phyloP scores from a whole-genome alignment of 2,797 vertebrate genomes.

The Pempheris klunzingeri region DNA sequence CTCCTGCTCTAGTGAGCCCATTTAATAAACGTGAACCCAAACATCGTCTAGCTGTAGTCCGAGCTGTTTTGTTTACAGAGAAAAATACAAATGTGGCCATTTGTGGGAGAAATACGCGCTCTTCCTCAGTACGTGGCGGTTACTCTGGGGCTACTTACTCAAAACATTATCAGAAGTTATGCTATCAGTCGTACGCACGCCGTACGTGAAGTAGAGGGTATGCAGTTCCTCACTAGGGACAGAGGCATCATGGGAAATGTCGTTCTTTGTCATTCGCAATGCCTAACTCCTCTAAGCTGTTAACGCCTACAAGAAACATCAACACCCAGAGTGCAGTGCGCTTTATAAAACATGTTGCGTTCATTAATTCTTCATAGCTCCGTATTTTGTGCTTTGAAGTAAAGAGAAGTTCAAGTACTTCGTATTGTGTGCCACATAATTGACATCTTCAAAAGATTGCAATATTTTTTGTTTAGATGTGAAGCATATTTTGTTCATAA shows the following conservation, averaged over 20 bases:
- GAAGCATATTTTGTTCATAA: not conserved
- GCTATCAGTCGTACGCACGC: slow-evolving; percentile 37
- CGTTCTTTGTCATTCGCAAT: slow-evolving; percentile 34
- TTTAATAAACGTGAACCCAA: slow-evolving; percentile 51
- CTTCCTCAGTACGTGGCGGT: not conserved
- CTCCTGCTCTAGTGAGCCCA: slow-evolving; percentile 11
- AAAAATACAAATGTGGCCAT: slow-evolving; percentile 74
- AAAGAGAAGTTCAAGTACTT: not conserved
- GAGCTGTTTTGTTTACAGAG: slow-evolving; percentile 61
- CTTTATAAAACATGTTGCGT: not conserved
- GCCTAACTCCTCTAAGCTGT: accelerated
- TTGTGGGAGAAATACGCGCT: not conserved
- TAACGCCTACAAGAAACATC: slow-evolving; percentile 18
- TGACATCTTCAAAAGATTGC: not conserved
- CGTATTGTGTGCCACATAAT: not conserved
- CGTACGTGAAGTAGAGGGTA: slow-evolving; percentile 22
- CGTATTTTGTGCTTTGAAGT: not conserved
- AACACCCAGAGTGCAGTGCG: slow-evolving; percentile 62
- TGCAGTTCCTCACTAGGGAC: slow-evolving; percentile 1
- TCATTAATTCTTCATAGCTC: not conserved
- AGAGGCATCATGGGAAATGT: slow-evolving; percentile 69
- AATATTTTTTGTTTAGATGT: not conserved
- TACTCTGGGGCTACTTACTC: not conserved
- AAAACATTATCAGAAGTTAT: slow-evolving; percentile 60
- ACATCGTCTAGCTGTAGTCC: slow-evolving; percentile 55